Evolutionary conservation across 2,888 invertebrate species (phyloP).

Genomic region (Idaea aversata): DNA sequence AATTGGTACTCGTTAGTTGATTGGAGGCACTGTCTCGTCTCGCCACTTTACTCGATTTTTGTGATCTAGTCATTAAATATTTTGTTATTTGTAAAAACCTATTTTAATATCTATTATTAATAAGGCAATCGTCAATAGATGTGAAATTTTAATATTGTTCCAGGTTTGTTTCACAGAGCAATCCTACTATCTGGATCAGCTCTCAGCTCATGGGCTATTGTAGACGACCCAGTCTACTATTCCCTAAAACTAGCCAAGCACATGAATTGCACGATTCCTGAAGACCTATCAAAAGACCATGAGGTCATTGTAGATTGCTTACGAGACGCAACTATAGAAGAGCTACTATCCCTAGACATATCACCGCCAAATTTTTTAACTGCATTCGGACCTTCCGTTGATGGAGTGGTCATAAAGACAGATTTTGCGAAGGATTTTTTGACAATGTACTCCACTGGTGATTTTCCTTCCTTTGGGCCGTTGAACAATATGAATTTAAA

Average conservation of each 20-base stretch:
- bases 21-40: no score
- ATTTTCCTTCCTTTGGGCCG: constrained; percentile 82
- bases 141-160: constrained; percentile 16
- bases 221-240: constrained; percentile 91
- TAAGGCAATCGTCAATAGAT: no score
- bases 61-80: no score
- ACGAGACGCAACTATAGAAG: constrained; percentile 86
- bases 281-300: constrained; percentile 89
- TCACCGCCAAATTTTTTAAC: constrained; percentile 90
- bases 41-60: no score
- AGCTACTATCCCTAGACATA: constrained; percentile 87
- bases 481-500: constrained; percentile 77
- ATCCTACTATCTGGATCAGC: constrained; percentile 94
- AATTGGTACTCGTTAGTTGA: no score
- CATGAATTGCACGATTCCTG: constrained; percentile 90
- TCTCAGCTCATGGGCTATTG: constrained; percentile 93
- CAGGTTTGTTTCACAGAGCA: constrained; percentile 92
- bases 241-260: constrained; percentile 89
- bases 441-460: constrained; percentile 84
- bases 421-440: constrained; percentile 90
- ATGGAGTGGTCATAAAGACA: constrained; percentile 95
- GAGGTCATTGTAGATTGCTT: constrained; percentile 92
- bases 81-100: no score
- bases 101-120: no score
- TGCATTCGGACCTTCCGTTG: constrained; percentile 95